phyloP scores from a whole-genome alignment of 2,797 vertebrate genomes.

The Astyanax mexicanus region DNA sequence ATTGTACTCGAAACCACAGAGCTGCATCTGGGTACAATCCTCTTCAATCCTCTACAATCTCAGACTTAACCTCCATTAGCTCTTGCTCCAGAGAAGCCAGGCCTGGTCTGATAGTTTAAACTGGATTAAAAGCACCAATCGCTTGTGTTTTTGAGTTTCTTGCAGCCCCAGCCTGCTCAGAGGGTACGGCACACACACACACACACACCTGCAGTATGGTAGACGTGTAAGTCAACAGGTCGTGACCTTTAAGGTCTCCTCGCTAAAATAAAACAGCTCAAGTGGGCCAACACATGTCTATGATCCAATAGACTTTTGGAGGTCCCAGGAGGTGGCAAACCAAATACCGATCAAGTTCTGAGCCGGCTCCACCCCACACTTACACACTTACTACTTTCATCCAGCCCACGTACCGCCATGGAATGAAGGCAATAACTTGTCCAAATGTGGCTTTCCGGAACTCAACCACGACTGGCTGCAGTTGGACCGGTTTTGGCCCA shows the following conservation, averaged over 20 bases:
- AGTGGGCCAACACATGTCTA: not conserved
- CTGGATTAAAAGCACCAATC: not conserved
- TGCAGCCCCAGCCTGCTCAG: not conserved
- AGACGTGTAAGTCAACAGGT: not conserved
- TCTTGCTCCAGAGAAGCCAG: not conserved
- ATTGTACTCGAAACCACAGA: not conserved
- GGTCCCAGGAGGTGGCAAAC: not conserved
- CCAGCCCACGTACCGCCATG: too few relatives aligned
- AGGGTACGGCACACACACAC: not conserved
- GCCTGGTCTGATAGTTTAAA: not conserved
- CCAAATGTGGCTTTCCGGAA: too few relatives aligned
- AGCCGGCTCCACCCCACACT: too few relatives aligned
- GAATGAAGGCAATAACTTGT: too few relatives aligned
- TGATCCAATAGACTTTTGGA: not conserved
- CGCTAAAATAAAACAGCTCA: not conserved
- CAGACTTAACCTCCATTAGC: not conserved
- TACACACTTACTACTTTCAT: too few relatives aligned
- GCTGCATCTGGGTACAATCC: constrained; percentile 1
- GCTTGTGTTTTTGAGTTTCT: not conserved
- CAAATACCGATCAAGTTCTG: too few relatives aligned
- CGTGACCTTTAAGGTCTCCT: not conserved
- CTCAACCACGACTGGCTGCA: too few relatives aligned
- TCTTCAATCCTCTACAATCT: not conserved
- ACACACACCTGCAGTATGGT: not conserved
- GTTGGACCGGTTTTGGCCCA: too few relatives aligned